Evolutionary conservation across 2,888 invertebrate species (phyloP).

Genomic region (Volucella inanis): DNA sequence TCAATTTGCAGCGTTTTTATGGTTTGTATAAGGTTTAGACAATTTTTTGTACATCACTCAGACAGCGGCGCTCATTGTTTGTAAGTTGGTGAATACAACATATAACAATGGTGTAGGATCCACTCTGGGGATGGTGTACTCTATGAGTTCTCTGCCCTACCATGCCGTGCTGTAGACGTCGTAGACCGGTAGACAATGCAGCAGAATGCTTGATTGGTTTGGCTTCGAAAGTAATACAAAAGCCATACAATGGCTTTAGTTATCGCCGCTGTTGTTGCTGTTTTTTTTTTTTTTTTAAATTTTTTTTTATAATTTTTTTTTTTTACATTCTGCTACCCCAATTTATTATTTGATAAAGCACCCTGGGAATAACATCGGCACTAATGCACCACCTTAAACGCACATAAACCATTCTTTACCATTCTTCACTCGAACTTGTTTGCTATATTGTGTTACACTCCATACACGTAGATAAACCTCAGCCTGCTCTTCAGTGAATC

Average conservation of each 20-base stretch:
- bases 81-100: constrained; percentile 30
- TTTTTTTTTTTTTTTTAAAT: constrained; percentile 30
- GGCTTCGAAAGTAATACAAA: constrained; percentile 34
- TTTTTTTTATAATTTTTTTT: constrained; percentile 14
- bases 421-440: constrained; percentile 24
- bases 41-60: constrained; percentile 11
- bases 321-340: constrained; percentile 32
- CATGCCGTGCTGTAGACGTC: not conserved
- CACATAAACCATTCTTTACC: constrained; percentile 60
- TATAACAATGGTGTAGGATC: constrained; percentile 25
- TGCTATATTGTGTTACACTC: not conserved
- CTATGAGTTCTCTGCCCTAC: not conserved
- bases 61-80: not conserved
- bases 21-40: constrained; percentile 51
- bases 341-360: constrained; percentile 67
- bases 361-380: constrained; percentile 67
- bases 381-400: constrained; percentile 68
- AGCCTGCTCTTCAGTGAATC: constrained; percentile 6
- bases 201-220: constrained; percentile 44
- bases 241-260: constrained; percentile 42
- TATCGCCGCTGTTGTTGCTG: constrained; percentile 36
- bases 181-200: constrained; percentile 33
- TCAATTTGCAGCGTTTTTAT: constrained; percentile 59
- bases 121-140: too few relatives aligned
- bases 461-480: not conserved